Evolutionary conservation across 2,113 vertebrate species (phyloP), one percentile per base, ranked within the genome.

Genomic region (Gopherus flavomarginatus): DNA sequence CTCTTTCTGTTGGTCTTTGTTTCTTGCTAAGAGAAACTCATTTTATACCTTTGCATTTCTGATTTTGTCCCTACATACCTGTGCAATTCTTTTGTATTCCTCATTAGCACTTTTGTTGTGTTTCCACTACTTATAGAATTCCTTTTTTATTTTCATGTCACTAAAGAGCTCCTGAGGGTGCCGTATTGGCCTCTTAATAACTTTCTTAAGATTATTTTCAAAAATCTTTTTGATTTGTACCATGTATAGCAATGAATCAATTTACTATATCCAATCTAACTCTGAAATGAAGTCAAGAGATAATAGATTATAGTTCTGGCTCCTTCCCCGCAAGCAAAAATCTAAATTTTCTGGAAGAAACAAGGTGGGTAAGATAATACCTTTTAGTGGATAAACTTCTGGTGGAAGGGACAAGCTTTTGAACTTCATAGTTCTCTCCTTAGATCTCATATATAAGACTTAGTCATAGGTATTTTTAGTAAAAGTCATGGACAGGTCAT

Each of bases 251-350:
- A 88, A 12, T 86, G 81, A 35, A 53, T 57, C 56, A 90, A 88
- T 90, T 88, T 52, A 95, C 54, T 93, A 80, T 62, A 72, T 29
- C 11, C 57, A 78, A 24, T 29, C 4, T 83, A 78, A 50, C n/a
- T 92, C 90, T 94, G 57, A 19, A 95, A 88, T 84, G 88, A 89
- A 93, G 80, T 77, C 5, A 83, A 42, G 92, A 87, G 77, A 86
- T 52, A 77, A 85, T 88, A 44, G 1, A 19, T 65, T 27, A 82
- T 81, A 35, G 47, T 50, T 17, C 82, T 80, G 54, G 78, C 93
- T 91, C 78, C 52, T 7, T 29, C 24, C 29, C 11, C 53, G 54
- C 53, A 85, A 86, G 57, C 47, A 42, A 88, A 93, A 92, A 77
- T 78, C 42, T 92, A 75, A 2, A 38, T 85, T 81, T 96, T 95